Evolutionary conservation across 2,888 invertebrate genomes (phyloP).

Genomic region (Phasia obesa): DNA sequence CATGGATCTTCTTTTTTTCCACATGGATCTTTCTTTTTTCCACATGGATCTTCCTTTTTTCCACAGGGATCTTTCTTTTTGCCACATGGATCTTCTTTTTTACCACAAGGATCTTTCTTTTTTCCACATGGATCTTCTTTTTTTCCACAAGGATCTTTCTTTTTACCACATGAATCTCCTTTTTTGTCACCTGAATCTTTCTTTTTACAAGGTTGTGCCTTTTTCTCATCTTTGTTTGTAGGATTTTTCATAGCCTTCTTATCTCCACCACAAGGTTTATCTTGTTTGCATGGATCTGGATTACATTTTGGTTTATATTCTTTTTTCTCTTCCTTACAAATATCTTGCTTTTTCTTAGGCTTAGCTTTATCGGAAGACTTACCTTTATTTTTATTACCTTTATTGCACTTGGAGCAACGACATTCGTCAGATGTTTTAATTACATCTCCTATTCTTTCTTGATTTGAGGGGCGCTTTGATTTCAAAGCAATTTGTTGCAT

Average conservation of each 20-base stretch:
- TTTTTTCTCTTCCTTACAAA: conserved; percentile 18
- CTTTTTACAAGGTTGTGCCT: neutral
- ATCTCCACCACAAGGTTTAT: neutral
- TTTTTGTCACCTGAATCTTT: conserved; percentile 11
- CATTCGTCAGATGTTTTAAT: neutral
- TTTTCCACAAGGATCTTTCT: neutral
- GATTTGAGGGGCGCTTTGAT: neutral
- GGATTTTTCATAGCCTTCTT: conserved; percentile 11
- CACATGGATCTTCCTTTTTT: neutral
- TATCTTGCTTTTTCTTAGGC: conserved; percentile 1
- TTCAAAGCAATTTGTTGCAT: no score
- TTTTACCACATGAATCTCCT: conserved; percentile 11
- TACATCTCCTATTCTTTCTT: neutral
- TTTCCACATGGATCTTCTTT: conserved; percentile 11
- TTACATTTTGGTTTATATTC: conserved; percentile 63
- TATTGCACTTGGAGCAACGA: neutral
- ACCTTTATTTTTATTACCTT: conserved; percentile 4
- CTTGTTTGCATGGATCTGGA: conserved; percentile 46
- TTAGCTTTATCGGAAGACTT: conserved; percentile 12
- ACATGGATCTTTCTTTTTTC: conserved; percentile 34
- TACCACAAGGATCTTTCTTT: neutral
- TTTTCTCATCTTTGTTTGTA: conserved; percentile 22
- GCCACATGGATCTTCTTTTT: neutral
- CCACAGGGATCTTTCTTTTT: neutral
- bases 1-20: conserved; percentile 46